Percentiles rank a stretch among this genome's conserved stretches.
phyloP scores from a whole-genome alignment of 2,888 invertebrate genomes.

The Ceramica pisi region DNA sequence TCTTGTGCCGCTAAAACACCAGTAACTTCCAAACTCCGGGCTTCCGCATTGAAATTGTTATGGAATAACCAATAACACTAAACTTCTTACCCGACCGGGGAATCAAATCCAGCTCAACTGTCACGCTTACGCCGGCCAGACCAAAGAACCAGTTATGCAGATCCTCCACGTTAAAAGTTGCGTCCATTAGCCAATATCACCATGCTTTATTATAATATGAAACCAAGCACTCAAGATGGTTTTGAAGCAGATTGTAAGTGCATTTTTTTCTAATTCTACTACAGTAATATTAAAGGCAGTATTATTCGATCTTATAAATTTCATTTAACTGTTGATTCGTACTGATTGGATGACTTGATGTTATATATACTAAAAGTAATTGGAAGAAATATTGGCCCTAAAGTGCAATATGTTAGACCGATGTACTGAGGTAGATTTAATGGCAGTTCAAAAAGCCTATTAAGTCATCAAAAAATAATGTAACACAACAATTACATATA shows the following conservation, averaged over 20 bases:
- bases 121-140: no score
- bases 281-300: neutral
- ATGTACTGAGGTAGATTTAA: slow-evolving; percentile 45
- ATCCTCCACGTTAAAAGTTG: no score
- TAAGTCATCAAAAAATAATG: neutral
- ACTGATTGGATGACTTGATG: neutral
- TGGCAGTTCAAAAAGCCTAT: slow-evolving; percentile 8
- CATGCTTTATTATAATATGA: neutral
- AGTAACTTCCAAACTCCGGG: no score
- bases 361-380: neutral
- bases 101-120: no score
- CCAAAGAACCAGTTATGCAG: no score
- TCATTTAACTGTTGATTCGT: neutral
- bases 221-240: slow-evolving; percentile 3
- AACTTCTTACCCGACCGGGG: no score
- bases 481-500: slow-evolving; percentile 25
- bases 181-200: neutral
- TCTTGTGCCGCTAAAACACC: no score
- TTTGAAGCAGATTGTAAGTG: slow-evolving; percentile 23
- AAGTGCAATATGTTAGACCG: neutral
- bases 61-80: no score
- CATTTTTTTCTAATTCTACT: neutral
- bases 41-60: no score
- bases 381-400: neutral
- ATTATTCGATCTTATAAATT: neutral